phyloP scores from a whole-genome alignment of 2,888 invertebrate genomes.

The Dryomyza anilis region DNA sequence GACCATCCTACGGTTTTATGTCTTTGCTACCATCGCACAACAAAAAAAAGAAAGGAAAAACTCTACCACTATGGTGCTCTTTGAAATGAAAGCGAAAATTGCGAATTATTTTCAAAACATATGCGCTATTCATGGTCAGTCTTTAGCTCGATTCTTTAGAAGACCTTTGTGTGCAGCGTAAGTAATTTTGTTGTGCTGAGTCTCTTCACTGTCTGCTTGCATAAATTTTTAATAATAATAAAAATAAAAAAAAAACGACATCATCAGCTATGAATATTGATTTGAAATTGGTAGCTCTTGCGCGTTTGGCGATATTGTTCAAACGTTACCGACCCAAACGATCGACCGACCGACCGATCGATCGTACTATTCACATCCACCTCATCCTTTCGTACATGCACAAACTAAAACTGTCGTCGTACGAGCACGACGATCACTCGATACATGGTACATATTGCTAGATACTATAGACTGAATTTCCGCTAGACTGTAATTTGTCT shows the following conservation, averaged over 20 bases:
- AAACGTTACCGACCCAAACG: slow-evolving; percentile 12
- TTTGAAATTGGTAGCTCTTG: slow-evolving; percentile 18
- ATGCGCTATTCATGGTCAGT: neutral
- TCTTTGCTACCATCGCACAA: too few relatives aligned
- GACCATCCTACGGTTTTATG: neutral
- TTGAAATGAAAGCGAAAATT: slow-evolving; percentile 23
- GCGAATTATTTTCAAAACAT: neutral
- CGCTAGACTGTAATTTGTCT: slow-evolving; percentile 37
- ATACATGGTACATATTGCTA: neutral
- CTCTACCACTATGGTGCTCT: neutral
- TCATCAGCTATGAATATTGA: slow-evolving; percentile 22
- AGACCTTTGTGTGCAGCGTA: too few relatives aligned
- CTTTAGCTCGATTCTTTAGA: too few relatives aligned
- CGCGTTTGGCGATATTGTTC: neutral
- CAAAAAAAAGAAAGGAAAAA: too few relatives aligned
- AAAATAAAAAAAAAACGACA: too few relatives aligned
- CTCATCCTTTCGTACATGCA: neutral
- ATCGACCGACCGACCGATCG: neutral
- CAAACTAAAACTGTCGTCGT: too few relatives aligned
- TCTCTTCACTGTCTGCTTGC: too few relatives aligned
- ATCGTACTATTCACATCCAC: neutral
- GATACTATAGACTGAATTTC: slow-evolving; percentile 17
- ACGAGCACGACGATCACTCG: too few relatives aligned
- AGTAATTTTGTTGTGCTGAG: neutral
- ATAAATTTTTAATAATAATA: slow-evolving; percentile 10